Conservation (phyloP, 2,888 invertebrate species). For the Polyommatus icarus region DNA sequence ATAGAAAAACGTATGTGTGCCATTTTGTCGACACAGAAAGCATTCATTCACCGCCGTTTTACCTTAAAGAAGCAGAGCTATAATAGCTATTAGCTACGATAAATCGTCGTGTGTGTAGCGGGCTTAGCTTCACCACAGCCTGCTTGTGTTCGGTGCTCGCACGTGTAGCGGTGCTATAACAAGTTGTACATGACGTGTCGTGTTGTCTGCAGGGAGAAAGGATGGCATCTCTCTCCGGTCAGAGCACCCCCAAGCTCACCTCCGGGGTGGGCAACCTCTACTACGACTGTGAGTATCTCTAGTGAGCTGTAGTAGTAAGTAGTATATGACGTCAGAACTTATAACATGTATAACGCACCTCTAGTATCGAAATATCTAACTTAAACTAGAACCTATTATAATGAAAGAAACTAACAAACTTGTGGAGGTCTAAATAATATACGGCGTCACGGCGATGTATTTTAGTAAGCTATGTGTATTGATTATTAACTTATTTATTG, state of each 20-base stretch:
- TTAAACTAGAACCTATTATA: no score
- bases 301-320: neutral
- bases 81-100: neutral
- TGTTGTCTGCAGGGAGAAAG: slow-evolving; percentile 63
- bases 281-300: slow-evolving; percentile 70
- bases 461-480: no score
- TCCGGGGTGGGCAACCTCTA: slow-evolving; percentile 72
- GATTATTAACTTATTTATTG: no score
- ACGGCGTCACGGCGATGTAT: no score
- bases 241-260: slow-evolving; percentile 69
- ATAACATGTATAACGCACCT: no score
- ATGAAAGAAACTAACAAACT: no score
- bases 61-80: neutral
- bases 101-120: neutral
- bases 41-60: neutral
- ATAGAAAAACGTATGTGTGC: no score
- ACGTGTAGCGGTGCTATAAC: neutral
- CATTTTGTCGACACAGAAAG: neutral
- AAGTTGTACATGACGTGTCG: slow-evolving; percentile 24
- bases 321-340: neutral
- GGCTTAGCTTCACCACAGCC: neutral
- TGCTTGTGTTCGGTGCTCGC: neutral
- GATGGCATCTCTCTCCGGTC: slow-evolving; percentile 72
- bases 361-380: no score
- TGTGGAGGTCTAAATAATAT: no score